These are phyloP conservation scores for Microtus oregoni DNA, from an alignment of 2,113 vertebrate genomes.

Conservation along the genomic window DNA sequence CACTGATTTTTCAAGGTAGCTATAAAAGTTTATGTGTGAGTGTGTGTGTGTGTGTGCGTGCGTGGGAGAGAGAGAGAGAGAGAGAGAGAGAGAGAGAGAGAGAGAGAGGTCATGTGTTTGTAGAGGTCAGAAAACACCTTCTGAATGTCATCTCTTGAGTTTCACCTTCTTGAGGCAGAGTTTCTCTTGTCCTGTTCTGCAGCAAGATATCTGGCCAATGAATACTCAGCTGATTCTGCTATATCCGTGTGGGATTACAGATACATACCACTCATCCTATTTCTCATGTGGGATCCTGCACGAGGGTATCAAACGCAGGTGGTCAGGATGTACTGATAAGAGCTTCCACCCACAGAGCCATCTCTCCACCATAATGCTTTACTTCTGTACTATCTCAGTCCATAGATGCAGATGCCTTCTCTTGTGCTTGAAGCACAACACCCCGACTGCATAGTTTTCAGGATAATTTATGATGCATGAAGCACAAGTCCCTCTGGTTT, in stretches of 20 bases:
- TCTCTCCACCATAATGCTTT: neutral
- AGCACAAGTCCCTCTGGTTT: neutral
- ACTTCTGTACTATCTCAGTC: neutral
- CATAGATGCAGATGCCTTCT: neutral
- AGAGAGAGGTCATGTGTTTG: neutral
- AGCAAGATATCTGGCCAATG: no score
- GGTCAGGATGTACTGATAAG: neutral
- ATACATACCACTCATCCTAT: neutral
- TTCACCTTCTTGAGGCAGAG: neutral
- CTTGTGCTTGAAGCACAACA: neutral
- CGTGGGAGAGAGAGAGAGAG: no score
- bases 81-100: neutral
- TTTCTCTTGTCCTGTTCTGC: neutral
- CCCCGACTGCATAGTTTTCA: neutral
- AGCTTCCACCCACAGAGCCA: no score
- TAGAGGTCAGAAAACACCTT: neutral
- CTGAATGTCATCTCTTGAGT: neutral
- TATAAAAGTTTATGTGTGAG: neutral
- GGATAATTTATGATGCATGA: slow-evolving; percentile 25
- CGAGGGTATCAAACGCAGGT: neutral
- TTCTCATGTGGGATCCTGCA: neutral
- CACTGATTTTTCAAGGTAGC: neutral
- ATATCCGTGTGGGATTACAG: neutral
- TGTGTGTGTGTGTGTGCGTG: no score
- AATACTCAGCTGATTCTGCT: neutral